Conservation (phyloP, 2,113 vertebrate genomes). For the Grammomys surdaster region DNA sequence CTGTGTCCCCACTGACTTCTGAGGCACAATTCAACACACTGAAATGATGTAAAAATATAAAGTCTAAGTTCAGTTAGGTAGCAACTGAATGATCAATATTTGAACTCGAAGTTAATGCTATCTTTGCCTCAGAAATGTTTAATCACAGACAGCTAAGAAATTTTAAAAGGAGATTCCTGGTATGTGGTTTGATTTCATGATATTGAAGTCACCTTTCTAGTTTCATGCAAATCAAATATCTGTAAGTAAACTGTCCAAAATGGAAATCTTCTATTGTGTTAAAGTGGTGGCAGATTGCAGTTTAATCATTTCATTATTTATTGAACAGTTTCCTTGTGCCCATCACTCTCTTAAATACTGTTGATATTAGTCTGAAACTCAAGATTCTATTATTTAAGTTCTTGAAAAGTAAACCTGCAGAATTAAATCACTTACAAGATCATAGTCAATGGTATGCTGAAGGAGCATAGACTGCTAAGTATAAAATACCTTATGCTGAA, state of each 20-base stretch:
- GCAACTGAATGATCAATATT: constrained; percentile 35
- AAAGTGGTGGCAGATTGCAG: neutral
- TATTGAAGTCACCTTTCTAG: constrained; percentile 53
- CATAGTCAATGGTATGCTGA: neutral
- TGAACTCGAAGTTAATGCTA: constrained; percentile 44
- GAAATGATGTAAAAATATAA: neutral
- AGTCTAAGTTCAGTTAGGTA: neutral
- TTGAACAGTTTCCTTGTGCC: constrained; percentile 2
- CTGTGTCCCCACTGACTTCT: neutral
- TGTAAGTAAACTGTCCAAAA: constrained; percentile 16
- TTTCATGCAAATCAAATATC: constrained; percentile 60
- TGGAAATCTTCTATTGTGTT: neutral
- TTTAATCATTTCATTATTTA: constrained; percentile 44
- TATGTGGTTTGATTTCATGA: constrained; percentile 39
- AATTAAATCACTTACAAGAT: neutral
- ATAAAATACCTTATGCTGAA: neutral
- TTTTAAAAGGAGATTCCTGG: neutral
- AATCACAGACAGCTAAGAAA: constrained; percentile 45
- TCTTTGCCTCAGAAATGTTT: constrained; percentile 51
- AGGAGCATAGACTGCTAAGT: neutral
- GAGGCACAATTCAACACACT: neutral
- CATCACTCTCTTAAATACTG: neutral
- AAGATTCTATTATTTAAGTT: neutral
- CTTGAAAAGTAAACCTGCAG: constrained; percentile 1
- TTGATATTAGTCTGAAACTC: neutral